Percentiles rank a stretch among this genome's conserved stretches.
phyloP scores from a whole-genome alignment of 2,113 vertebrate genomes.

The Manacus vitellinus region DNA sequence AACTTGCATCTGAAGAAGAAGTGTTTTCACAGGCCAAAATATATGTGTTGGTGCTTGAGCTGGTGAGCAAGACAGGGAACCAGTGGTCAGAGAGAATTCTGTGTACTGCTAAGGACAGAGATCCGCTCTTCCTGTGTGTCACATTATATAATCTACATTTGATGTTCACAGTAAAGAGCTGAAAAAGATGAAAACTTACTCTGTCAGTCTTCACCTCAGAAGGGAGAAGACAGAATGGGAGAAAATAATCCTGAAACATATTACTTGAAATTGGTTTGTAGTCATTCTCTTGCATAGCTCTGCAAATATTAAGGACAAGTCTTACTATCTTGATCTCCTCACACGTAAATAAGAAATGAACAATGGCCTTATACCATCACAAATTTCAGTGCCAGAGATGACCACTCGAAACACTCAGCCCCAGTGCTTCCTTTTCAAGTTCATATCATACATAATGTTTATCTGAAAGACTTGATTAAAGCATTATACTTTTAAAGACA shows the following conservation, averaged over 20 bases:
- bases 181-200: not conserved
- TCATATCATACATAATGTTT: fast-evolving
- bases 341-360: not conserved
- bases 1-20: not conserved
- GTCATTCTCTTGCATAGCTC: not conserved
- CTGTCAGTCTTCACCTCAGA: not conserved
- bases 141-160: not conserved
- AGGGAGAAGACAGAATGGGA: not conserved
- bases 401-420: not conserved
- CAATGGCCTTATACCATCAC: not conserved
- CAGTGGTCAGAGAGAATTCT: not conserved
- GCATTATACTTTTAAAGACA: not conserved
- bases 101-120: not conserved
- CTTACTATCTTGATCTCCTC: not conserved
- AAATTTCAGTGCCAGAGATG: not conserved
- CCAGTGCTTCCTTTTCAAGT: not conserved
- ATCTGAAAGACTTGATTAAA: not conserved
- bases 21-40: not conserved
- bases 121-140: fast-evolving
- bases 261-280: not conserved
- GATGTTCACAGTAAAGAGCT: not conserved
- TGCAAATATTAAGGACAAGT: not conserved
- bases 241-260: not conserved
- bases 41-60: fast-evolving
- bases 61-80: not conserved